These are phyloP conservation scores for Allygus modestus DNA, from an alignment of 2,888 invertebrate species.

Conservation along the genomic window DNA sequence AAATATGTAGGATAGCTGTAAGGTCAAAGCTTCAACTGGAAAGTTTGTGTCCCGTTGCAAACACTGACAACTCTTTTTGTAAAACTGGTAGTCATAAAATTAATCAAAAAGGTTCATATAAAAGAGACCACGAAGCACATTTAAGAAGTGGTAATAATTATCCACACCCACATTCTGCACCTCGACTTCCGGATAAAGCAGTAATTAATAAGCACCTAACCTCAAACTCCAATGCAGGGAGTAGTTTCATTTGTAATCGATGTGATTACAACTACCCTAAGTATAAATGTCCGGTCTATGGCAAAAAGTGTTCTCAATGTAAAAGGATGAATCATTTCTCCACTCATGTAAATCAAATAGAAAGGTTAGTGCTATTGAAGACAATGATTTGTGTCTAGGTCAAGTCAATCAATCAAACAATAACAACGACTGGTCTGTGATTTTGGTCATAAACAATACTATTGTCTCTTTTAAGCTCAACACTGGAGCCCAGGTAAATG, in stretches of 20 bases:
- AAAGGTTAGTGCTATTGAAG: background rate
- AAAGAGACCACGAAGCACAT: background rate
- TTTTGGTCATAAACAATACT: background rate
- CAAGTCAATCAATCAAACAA: background rate
- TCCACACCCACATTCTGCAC: background rate
- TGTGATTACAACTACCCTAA: background rate
- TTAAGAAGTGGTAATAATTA: background rate
- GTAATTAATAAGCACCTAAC: background rate
- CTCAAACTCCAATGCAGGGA: background rate
- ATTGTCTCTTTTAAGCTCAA: background rate
- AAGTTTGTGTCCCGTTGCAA: background rate
- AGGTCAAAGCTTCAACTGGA: constrained; percentile 17
- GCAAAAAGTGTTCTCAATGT: background rate
- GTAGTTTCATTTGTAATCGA: background rate
- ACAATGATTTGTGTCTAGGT: background rate
- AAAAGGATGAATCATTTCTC: constrained; percentile 28
- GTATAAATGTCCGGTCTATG: constrained; percentile 9
- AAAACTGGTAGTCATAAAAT: background rate
- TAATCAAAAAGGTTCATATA: background rate
- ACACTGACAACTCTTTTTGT: background rate
- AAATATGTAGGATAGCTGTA: background rate
- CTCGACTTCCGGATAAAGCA: background rate
- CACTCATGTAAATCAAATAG: background rate
- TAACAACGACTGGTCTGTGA: background rate
- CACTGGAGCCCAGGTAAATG: constrained; percentile 7